Conservation (phyloP, 1,140 invertebrate species). For the Matsumurasca onukii region DNA sequence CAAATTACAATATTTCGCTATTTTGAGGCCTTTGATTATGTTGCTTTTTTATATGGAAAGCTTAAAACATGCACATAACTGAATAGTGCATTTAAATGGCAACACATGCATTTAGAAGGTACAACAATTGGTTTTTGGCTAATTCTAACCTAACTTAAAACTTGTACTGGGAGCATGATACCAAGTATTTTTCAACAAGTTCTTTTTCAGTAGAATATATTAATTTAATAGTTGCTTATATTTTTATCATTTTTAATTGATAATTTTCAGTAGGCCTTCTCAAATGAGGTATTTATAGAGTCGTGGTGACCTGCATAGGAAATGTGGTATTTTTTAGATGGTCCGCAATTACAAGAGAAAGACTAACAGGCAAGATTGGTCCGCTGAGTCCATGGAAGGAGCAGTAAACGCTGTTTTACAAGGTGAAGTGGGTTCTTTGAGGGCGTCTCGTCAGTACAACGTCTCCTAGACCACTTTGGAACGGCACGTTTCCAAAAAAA, state of each 20-base stretch:
- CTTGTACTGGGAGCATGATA: no score
- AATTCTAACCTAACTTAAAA: no score
- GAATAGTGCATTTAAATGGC: neutral
- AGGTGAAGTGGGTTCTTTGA: neutral
- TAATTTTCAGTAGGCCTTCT: no score
- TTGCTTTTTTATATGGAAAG: neutral
- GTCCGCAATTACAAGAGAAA: neutral
- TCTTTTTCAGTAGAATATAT: no score
- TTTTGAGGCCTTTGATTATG: neutral
- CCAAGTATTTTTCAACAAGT: no score
- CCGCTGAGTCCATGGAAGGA: neutral
- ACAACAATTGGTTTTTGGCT: no score
- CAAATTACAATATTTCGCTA: neutral
- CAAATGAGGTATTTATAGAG: neutral
- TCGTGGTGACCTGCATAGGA: neutral
- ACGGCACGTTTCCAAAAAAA: neutral
- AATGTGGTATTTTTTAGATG: neutral
- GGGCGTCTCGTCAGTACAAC: neutral
- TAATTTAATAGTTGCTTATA: no score
- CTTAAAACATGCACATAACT: neutral
- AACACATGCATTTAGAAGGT: no score
- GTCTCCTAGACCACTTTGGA: neutral
- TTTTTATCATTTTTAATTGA: no score
- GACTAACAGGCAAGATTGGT: neutral
- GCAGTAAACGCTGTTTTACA: neutral